Conservation (phyloP, 2,797 vertebrate genomes). For the Carapus acus region DNA sequence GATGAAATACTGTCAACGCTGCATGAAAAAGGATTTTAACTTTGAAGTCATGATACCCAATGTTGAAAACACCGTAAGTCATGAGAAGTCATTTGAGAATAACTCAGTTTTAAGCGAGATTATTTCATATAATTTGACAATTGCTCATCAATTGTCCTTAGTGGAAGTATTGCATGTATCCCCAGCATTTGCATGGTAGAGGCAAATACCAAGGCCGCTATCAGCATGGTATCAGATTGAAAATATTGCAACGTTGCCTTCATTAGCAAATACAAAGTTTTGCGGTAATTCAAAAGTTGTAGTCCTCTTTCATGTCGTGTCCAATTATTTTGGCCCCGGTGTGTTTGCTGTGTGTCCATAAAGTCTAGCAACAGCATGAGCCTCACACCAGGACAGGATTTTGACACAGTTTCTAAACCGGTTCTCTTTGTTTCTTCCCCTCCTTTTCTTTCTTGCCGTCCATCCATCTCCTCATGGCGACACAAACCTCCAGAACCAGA, state of each 20-base stretch:
- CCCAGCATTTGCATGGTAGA: too few relatives aligned
- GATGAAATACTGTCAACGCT: slow-evolving; percentile 26
- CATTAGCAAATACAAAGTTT: not conserved
- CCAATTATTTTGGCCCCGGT: slow-evolving; percentile 31
- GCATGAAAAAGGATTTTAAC: slow-evolving; percentile 35
- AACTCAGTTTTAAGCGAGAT: not conserved
- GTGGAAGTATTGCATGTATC: too few relatives aligned
- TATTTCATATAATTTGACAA: too few relatives aligned
- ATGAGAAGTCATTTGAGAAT: not conserved
- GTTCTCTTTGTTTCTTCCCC: slow-evolving; percentile 8
- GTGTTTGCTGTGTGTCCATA: slow-evolving; percentile 23
- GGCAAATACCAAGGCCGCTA: too few relatives aligned
- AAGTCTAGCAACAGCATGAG: slow-evolving; percentile 10
- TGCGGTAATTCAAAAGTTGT: not conserved
- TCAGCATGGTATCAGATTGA: too few relatives aligned
- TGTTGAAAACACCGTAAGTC: not conserved
- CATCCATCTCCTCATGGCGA: too few relatives aligned
- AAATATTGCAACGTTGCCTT: too few relatives aligned
- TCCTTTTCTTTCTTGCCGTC: slow-evolving; percentile 3
- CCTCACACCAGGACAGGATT: slow-evolving; percentile 12
- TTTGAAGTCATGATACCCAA: slow-evolving; percentile 24
- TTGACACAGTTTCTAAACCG: slow-evolving; percentile 17
- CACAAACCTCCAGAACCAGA: slow-evolving; percentile 61
- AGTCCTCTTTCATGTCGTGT: slow-evolving; percentile 39
- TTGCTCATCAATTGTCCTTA: too few relatives aligned